Conservation (phyloP, 2,113 vertebrate species). For the Pituophis catenifer region DNA sequence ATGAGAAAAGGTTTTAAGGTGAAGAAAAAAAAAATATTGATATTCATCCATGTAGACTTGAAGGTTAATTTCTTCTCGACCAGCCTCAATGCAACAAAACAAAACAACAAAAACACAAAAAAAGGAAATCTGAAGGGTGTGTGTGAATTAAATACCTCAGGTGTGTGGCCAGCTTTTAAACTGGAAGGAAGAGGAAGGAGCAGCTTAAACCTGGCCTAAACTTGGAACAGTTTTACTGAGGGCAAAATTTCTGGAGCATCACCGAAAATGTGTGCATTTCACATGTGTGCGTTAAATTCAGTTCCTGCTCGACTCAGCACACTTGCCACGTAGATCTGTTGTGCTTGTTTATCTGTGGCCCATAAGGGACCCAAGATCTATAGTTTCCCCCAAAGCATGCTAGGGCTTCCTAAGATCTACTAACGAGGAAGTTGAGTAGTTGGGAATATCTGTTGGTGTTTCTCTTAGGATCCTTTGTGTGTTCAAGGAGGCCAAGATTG, state of each 20-base stretch:
- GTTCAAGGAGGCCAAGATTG: neutral
- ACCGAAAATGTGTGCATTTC: neutral
- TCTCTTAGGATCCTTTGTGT: neutral
- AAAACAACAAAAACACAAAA: neutral
- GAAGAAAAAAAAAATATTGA: conserved; percentile 45
- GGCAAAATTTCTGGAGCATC: neutral
- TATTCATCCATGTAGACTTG: conserved; percentile 51
- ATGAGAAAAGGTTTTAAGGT: conserved; percentile 58
- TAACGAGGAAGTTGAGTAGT: neutral
- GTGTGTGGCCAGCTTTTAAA: conserved; percentile 57
- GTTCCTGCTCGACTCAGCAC: neutral
- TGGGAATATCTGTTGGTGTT: too few relatives aligned
- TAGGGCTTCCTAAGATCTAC: neutral
- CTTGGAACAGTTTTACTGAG: neutral
- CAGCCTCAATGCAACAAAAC: conserved; percentile 51
- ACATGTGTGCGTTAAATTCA: neutral
- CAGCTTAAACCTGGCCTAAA: conserved; percentile 38
- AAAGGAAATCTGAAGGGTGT: conserved; percentile 38
- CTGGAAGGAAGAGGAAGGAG: conserved; percentile 37
- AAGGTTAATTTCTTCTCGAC: conserved; percentile 52
- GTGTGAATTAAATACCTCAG: conserved; percentile 46
- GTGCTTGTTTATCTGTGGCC: neutral
- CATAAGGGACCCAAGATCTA: neutral
- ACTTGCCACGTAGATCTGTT: too few relatives aligned
- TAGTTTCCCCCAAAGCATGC: neutral